These are phyloP conservation scores for Harpalus rubripes DNA, from an alignment of 2,888 invertebrate genomes.

Conservation along the genomic window DNA sequence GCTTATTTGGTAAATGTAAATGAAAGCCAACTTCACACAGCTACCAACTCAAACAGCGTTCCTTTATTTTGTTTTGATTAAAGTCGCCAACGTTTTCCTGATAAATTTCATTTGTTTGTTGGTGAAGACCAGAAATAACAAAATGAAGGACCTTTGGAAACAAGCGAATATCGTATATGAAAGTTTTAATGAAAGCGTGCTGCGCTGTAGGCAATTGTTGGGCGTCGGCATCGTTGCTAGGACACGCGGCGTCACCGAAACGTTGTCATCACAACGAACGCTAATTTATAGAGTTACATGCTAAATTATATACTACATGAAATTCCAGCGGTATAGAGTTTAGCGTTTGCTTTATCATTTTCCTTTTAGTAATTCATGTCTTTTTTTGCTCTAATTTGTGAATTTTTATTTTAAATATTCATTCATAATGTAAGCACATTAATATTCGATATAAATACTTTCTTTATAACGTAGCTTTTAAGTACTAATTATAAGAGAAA, in stretches of 20 bases:
- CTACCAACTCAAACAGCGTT: background rate
- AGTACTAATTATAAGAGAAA: no score
- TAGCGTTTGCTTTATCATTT: no score
- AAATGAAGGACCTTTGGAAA: constrained; percentile 13
- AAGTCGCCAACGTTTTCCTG: background rate
- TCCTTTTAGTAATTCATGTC: no score
- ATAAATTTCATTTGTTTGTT: background rate
- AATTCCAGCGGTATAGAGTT: background rate
- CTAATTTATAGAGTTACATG: constrained; percentile 36
- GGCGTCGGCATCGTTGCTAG: constrained; percentile 25
- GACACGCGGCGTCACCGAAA: constrained; percentile 31
- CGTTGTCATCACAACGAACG: background rate
- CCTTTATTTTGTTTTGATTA: background rate
- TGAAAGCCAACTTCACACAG: constrained; percentile 21
- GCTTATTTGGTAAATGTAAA: constrained; percentile 42
- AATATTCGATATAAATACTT: no score
- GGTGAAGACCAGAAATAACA: background rate
- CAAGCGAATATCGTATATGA: constrained; percentile 29
- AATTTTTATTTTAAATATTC: no score
- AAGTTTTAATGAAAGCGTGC: constrained; percentile 51
- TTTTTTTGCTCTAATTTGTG: no score
- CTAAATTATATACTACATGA: constrained; percentile 7
- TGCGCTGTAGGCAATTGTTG: constrained; percentile 15
- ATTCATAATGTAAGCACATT: no score
- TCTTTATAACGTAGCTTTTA: no score